Conservation (phyloP, 1,140 invertebrate genomes). For the Trichogramma pretiosum region DNA sequence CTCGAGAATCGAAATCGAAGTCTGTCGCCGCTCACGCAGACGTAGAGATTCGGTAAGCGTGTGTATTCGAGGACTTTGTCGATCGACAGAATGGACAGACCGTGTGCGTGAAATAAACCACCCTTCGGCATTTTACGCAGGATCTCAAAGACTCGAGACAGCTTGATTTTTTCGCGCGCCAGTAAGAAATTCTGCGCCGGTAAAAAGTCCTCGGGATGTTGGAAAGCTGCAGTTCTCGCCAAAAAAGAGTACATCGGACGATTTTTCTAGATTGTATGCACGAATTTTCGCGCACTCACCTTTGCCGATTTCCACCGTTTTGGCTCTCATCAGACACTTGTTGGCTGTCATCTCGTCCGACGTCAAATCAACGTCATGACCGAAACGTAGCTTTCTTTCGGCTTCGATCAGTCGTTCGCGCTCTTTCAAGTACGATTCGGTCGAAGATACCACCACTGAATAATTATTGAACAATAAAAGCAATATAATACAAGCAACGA, state of each 20-base stretch:
- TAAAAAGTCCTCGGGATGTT: conserved; percentile 50
- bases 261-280: no score
- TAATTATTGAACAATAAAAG: no score
- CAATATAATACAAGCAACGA: no score
- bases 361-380: neutral
- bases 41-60: conserved; percentile 58
- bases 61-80: conserved; percentile 62
- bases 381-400: conserved; percentile 37
- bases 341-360: conserved; percentile 26
- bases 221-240: conserved; percentile 45
- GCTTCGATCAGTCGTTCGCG: no score
- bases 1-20: no score
- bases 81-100: conserved; percentile 53
- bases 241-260: no score
- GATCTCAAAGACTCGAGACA: conserved; percentile 59
- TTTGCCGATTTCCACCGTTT: neutral
- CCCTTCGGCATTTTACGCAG: conserved; percentile 66
- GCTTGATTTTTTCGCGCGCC: conserved; percentile 51
- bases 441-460: no score
- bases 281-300: no score
- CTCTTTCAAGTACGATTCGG: no score
- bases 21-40: no score
- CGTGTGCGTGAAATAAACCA: conserved; percentile 62
- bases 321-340: neutral
- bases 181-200: conserved; percentile 59